Percentiles rank a stretch among this genome's conserved stretches.
Conservation (phyloP, 2,113 vertebrate genomes). For the Platycercus adscitus region DNA sequence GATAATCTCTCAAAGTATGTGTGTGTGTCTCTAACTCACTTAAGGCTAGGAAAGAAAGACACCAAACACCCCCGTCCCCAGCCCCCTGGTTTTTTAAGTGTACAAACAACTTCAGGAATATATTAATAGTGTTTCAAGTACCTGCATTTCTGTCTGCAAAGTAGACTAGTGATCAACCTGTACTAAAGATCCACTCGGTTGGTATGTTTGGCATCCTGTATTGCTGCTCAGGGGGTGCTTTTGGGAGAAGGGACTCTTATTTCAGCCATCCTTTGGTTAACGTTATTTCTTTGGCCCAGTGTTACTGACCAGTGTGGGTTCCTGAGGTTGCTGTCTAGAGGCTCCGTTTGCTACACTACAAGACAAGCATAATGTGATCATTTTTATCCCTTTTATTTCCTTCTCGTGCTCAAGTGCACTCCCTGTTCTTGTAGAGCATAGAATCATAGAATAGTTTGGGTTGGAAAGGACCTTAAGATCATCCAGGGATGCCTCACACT, state of each 20-base stretch:
- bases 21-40: neutral
- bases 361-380: neutral
- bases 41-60: neutral
- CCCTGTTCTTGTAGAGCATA: neutral
- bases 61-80: neutral
- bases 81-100: neutral
- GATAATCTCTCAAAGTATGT: neutral
- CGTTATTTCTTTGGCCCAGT: neutral
- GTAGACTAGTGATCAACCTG: neutral
- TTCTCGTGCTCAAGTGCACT: neutral
- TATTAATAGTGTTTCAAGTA: neutral
- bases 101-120: neutral
- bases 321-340: neutral
- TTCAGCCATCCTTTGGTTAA: neutral
- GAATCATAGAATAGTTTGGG: neutral
- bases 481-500: neutral
- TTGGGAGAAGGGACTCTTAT: neutral
- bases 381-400: neutral
- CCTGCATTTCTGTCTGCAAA: neutral
- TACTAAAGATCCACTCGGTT: rapidly evolving
- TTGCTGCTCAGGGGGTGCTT: neutral
- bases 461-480: neutral
- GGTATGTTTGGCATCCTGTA: neutral
- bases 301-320: neutral
- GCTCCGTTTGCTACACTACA: neutral